These are phyloP conservation scores for Onthophagus taurus DNA, from an alignment of 1,140 invertebrate genomes.

Conservation along the genomic window DNA sequence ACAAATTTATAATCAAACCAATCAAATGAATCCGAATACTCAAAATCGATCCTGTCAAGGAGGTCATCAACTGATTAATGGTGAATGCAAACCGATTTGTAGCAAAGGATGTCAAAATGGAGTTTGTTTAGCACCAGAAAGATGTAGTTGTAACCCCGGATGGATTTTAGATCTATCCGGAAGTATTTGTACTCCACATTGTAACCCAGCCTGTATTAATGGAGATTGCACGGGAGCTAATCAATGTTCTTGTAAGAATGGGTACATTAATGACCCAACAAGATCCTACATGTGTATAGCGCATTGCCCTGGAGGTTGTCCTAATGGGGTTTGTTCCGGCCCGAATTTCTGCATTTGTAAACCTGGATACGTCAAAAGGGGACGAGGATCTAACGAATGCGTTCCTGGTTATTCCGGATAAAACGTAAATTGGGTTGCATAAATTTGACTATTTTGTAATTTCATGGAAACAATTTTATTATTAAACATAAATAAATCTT, in stretches of 20 bases:
- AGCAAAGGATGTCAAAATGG: slow-evolving; percentile 43
- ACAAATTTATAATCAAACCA: too few relatives aligned
- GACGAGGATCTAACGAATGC: slow-evolving; percentile 54
- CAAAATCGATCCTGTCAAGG: slow-evolving; percentile 43
- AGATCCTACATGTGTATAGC: slow-evolving; percentile 38
- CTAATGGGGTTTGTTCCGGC: slow-evolving; percentile 46
- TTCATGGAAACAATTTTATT: too few relatives aligned
- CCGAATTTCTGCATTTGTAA: slow-evolving; percentile 53
- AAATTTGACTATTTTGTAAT: too few relatives aligned
- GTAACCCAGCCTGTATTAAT: slow-evolving; percentile 42
- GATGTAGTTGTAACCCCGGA: slow-evolving; percentile 47
- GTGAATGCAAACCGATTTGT: slow-evolving; percentile 47
- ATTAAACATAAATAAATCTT: too few relatives aligned
- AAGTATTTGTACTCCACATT: slow-evolving; percentile 41
- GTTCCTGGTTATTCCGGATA: too few relatives aligned
- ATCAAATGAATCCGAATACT: too few relatives aligned
- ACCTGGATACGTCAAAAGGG: slow-evolving; percentile 51
- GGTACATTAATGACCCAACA: slow-evolving; percentile 35
- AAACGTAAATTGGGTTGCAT: too few relatives aligned
- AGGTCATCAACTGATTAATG: slow-evolving; percentile 36
- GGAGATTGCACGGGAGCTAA: slow-evolving; percentile 44
- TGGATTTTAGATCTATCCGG: slow-evolving; percentile 43
- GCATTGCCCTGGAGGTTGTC: slow-evolving; percentile 42
- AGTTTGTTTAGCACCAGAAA: neutral
- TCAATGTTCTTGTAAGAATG: slow-evolving; percentile 47